These are phyloP conservation scores for Zaprionus ornatus DNA, from an alignment of 1,140 invertebrate species.

Conservation along the genomic window DNA sequence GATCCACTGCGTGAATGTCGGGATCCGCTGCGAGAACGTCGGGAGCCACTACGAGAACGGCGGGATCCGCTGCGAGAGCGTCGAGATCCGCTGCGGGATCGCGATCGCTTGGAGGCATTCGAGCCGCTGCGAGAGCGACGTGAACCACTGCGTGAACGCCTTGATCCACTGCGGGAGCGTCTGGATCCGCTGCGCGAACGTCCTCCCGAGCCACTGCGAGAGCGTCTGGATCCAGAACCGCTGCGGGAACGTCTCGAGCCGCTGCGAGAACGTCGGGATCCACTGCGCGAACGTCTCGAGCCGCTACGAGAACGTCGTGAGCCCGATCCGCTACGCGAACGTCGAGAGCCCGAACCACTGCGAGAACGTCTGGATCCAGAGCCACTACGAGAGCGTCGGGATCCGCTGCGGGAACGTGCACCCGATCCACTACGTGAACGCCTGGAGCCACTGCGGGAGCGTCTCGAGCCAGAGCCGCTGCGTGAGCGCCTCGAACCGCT, in stretches of 20 bases:
- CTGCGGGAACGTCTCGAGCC: conserved; percentile 5
- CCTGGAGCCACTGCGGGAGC: conserved; percentile 71
- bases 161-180: conserved; percentile 82
- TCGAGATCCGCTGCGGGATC: conserved; percentile 71
- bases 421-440: conserved; percentile 47
- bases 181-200: conserved; percentile 25
- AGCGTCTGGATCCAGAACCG: conserved; percentile 46
- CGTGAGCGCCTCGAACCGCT: conserved; percentile 67
- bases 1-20: conserved; percentile 72
- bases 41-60: conserved; percentile 77
- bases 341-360: conserved; percentile 74
- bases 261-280: background rate
- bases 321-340: conserved; percentile 82
- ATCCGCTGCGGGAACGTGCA: background rate
- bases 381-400: conserved; percentile 73
- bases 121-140: conserved; percentile 56
- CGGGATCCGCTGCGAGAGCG: conserved; percentile 79
- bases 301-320: background rate
- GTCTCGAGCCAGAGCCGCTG: conserved; percentile 65
- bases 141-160: conserved; percentile 68
- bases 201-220: conserved; percentile 65
- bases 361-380: conserved; percentile 58
- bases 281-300: background rate
- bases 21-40: conserved; percentile 77
- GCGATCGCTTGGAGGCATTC: conserved; percentile 65